phyloP scores from a whole-genome alignment of 2,888 invertebrate genomes.

The Trichacis sp. region DNA sequence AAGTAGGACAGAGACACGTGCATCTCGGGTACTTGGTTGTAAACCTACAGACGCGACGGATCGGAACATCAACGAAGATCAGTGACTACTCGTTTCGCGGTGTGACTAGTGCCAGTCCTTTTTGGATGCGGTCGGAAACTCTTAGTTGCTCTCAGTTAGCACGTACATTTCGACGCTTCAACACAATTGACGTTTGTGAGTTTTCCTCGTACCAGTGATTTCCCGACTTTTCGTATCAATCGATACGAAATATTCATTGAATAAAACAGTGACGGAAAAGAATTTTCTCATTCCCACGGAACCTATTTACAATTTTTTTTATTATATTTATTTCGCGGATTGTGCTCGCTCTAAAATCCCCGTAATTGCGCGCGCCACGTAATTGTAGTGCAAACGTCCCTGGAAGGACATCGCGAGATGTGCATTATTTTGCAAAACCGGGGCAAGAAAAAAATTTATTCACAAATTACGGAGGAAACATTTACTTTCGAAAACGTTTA shows the following conservation, averaged over 20 bases:
- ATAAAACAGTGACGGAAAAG: too few relatives aligned
- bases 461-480: too few relatives aligned
- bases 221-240: too few relatives aligned
- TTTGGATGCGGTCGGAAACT: constrained; percentile 12
- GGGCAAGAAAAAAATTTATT: too few relatives aligned
- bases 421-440: not conserved
- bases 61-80: constrained; percentile 49
- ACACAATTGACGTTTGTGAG: constrained; percentile 13
- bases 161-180: constrained; percentile 11
- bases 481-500: too few relatives aligned
- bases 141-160: constrained; percentile 27
- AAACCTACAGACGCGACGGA: constrained; percentile 54
- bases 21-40: constrained; percentile 63
- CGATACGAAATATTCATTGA: too few relatives aligned
- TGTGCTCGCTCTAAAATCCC: constrained; percentile 18
- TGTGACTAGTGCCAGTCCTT: constrained; percentile 35
- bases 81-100: constrained; percentile 28
- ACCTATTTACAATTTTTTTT: too few relatives aligned
- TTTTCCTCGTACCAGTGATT: not conserved
- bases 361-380: constrained; percentile 22
- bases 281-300: too few relatives aligned
- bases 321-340: not conserved
- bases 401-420: too few relatives aligned
- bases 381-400: constrained; percentile 29
- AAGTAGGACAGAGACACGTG: constrained; percentile 66